A percentile compares a stretch with the other conserved stretches of the same genome.
Conservation (phyloP, 2,888 invertebrate genomes). For the Macrosiphum euphorbiae region DNA sequence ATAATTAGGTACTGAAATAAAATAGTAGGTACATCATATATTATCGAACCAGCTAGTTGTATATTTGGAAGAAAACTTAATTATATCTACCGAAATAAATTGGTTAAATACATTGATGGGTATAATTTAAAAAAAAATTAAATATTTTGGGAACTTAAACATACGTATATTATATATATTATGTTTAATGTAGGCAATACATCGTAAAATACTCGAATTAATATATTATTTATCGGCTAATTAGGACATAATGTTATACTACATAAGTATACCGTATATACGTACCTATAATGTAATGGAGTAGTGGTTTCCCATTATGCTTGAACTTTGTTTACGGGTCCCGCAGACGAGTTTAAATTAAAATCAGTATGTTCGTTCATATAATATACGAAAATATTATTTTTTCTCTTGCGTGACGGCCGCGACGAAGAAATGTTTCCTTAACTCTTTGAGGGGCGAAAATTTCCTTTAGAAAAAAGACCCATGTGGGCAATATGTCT, state of each 20-base stretch:
- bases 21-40: neutral
- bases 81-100: constrained; percentile 19
- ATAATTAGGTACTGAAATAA: neutral
- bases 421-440: neutral
- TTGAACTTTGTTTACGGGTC: neutral
- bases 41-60: constrained; percentile 28
- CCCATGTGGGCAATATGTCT: too few species aligned
- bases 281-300: neutral
- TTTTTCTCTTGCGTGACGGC: neutral
- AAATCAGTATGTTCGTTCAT: neutral
- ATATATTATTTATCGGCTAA: neutral
- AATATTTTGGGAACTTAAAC: neutral
- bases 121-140: constrained; percentile 11
- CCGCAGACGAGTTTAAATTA: neutral
- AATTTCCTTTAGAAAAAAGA: too few species aligned
- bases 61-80: neutral
- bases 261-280: neutral
- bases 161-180: neutral
- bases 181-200: neutral
- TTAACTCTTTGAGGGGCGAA: too few species aligned
- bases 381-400: neutral
- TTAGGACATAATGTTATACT: neutral
- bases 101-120: constrained; percentile 18
- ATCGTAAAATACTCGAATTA: neutral
- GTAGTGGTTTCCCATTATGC: neutral